These are phyloP conservation scores for Hiodon tergisus DNA, from an alignment of 2,113 vertebrate genomes.

Conservation along the genomic window DNA sequence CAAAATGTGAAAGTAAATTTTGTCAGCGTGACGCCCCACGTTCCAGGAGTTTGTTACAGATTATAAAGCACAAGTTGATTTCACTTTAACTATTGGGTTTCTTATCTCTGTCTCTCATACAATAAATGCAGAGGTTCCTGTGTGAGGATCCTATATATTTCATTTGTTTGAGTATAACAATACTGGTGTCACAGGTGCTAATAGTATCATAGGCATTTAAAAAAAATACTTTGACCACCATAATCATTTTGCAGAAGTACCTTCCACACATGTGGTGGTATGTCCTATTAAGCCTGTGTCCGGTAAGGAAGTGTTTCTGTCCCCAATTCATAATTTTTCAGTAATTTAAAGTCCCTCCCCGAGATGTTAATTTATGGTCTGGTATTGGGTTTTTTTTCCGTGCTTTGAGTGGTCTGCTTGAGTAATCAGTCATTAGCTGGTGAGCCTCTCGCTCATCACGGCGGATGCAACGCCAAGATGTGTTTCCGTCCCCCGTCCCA, in stretches of 20 bases:
- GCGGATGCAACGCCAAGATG: slow-evolving; percentile 21
- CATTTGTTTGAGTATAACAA: no score
- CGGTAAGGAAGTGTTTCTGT: slow-evolving; percentile 29
- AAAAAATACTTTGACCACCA: no score
- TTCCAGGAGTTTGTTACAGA: background rate
- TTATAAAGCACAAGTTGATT: no score
- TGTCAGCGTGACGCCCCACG: slow-evolving; percentile 39
- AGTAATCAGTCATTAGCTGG: slow-evolving; percentile 41
- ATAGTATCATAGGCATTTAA: background rate
- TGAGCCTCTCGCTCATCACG: slow-evolving; percentile 29
- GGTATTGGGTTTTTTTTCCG: slow-evolving; percentile 23
- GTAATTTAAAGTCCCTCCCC: slow-evolving; percentile 27
- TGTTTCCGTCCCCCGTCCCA: slow-evolving; percentile 15
- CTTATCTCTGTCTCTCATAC: no score
- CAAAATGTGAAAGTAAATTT: slow-evolving; percentile 46
- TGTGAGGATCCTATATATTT: no score
- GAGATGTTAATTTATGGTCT: slow-evolving; percentile 31
- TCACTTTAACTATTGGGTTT: no score
- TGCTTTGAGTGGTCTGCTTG: slow-evolving; percentile 33
- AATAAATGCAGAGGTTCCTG: no score
- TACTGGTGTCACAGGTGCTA: background rate
- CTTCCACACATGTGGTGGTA: background rate
- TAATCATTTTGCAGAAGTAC: background rate
- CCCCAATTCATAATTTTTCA: slow-evolving; percentile 29
- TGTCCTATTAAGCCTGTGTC: slow-evolving; percentile 19